A percentile compares a stretch with the other conserved stretches of the same genome.
Conservation (phyloP, 2,797 vertebrate genomes). For the Mormyrus hasselquistii region DNA sequence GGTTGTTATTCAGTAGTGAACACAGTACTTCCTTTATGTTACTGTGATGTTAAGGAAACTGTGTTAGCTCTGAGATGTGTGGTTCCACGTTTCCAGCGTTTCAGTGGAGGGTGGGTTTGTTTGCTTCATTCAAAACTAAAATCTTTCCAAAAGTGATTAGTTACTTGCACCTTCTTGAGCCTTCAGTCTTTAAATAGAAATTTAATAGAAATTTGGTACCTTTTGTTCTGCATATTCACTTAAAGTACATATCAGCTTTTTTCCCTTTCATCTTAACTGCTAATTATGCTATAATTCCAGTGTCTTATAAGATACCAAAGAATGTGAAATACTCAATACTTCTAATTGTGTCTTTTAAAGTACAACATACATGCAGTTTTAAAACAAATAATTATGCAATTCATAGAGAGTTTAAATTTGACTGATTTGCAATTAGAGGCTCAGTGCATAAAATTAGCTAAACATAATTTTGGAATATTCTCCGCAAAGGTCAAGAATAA, state of each 20-base stretch:
- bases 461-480: neutral
- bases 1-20: neutral
- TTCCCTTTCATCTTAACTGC: neutral
- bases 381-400: neutral
- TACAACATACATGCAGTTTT: neutral
- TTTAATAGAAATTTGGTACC: neutral
- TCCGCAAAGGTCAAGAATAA: neutral
- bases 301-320: neutral
- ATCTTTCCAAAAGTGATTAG: neutral
- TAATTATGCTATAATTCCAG: neutral
- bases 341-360: neutral
- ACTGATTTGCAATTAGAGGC: neutral
- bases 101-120: neutral
- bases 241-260: neutral
- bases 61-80: neutral
- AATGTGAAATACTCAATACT: neutral
- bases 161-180: neutral
- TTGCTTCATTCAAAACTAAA: neutral
- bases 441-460: neutral
- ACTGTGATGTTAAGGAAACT: neutral
- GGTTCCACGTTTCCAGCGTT: neutral
- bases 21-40: neutral
- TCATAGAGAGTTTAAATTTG: neutral
- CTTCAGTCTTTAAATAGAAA: neutral
- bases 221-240: neutral